Base-by-base conservation (phyloP, 2,888 invertebrate species). In the Tortrix viridana region DNA sequence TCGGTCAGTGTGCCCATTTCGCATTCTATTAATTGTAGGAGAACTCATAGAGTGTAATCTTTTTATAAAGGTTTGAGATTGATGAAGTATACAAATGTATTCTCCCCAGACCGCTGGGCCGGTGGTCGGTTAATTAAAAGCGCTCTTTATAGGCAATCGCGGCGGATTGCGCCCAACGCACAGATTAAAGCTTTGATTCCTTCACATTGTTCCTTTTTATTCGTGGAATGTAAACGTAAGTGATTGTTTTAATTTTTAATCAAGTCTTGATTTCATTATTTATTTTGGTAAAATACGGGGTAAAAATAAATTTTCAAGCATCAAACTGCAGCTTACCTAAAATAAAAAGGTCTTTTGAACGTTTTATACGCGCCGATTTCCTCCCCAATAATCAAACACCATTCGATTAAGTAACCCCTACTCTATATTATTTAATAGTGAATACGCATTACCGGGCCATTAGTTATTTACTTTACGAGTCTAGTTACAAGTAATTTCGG, bases 401-500 rank as follows among this genome's bases (percentile, higher is more conserved):
- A n/a, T 38, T 38, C n/a, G n/a, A 38, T n/a, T 38, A 14, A 49
- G 26, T 49, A n/a, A 26, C 23, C 16, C 23, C 16, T 6, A 23
- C 18, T 16, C 9, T 16, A 7, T n/a, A 14, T 16, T n/a, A n/a
- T n/a, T n/a, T 0, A 14, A 44, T 12, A 32, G 32, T 44, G 48
- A 26, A 49, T 49, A 18, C 49, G 18, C 26, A 49, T 49, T 19
- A 44, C 44, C 18, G 7, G 9, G 19, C 44, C 44, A 44, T 44
- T 44, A 44, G 16, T 44, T 44, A 19, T 12, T 71, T 69, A 65
- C 69, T 68, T 69, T 52, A 63, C 46, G 57, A 64, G 65, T 65
- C 53, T 68, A 66, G 62, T 65, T 68, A 61, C 70, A 67, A 67
- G 72, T 69, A 73, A 74, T 75, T 72, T 71, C 57, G 69, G 62